These are phyloP conservation scores for Catocala sponsa DNA, from an alignment of 2,888 invertebrate species.

Conservation along the genomic window DNA sequence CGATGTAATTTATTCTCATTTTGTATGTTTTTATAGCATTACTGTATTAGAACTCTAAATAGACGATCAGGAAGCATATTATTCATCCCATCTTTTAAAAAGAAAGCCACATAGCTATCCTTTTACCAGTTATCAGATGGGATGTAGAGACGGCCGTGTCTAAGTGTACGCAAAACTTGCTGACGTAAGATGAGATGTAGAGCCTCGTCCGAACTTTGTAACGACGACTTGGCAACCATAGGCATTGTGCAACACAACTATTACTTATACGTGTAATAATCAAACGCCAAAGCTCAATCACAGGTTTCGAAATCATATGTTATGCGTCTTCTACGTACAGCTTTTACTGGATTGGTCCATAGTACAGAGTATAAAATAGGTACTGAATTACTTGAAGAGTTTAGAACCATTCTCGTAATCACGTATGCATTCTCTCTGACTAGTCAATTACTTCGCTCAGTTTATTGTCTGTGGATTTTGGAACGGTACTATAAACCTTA, in stretches of 20 bases:
- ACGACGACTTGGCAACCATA: neutral
- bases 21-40: too few relatives aligned
- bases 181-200: constrained; percentile 13
- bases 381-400: neutral
- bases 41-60: too few relatives aligned
- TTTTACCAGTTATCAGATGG: constrained; percentile 1
- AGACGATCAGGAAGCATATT: too few relatives aligned
- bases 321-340: too few relatives aligned
- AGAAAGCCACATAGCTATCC: neutral
- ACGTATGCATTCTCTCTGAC: neutral
- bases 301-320: too few relatives aligned
- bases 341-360: neutral
- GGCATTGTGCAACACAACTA: too few relatives aligned
- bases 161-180: constrained; percentile 11
- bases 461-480: neutral
- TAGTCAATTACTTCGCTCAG: constrained; percentile 4
- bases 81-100: too few relatives aligned
- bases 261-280: too few relatives aligned
- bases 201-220: constrained; percentile 6
- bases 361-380: neutral
- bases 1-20: too few relatives aligned
- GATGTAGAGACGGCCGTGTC: constrained; percentile 3
- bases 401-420: neutral
- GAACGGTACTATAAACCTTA: constrained; percentile 7
- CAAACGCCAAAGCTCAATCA: too few relatives aligned